These are phyloP conservation scores for Ctenicera cuprea DNA, from an alignment of 2,888 invertebrate species.

Conservation along the genomic window DNA sequence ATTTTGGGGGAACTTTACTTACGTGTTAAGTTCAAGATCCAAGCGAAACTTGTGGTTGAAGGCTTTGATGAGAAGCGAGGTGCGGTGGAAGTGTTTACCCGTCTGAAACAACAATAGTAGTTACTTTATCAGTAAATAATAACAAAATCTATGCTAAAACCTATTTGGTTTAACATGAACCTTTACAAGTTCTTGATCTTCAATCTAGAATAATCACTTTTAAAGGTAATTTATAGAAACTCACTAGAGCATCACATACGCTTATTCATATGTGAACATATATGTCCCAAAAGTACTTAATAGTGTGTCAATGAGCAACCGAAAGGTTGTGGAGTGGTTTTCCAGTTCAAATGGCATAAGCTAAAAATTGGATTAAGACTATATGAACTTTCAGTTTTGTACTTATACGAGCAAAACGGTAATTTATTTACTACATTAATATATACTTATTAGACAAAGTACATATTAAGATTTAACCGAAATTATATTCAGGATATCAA, in stretches of 20 bases:
- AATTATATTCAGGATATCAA: no score
- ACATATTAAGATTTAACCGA: no score
- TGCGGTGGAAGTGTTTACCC: conserved; percentile 95
- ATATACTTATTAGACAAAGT: no score
- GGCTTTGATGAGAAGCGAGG: conserved; percentile 96
- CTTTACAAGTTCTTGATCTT: conserved; percentile 30
- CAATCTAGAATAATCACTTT: conserved; percentile 15
- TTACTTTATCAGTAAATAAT: conserved; percentile 34
- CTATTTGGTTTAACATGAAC: conserved; percentile 23
- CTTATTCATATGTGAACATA: no score
- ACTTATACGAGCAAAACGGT: no score
- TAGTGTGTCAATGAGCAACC: no score
- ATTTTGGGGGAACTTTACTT: conserved; percentile 74
- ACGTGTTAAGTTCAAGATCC: conserved; percentile 97
- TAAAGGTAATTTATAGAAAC: conserved; percentile 4
- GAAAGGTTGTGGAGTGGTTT: no score
- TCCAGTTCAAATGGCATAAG: no score
- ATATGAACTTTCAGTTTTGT: no score
- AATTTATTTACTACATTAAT: no score
- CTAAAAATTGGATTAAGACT: no score
- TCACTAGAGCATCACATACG: background rate
- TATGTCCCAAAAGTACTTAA: no score
- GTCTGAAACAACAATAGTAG: conserved; percentile 81
- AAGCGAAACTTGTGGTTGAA: conserved; percentile 97
- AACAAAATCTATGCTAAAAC: conserved; percentile 41